Evolutionary conservation across 2,888 invertebrate species (phyloP).

Genomic region (Coleophora flavipennella): DNA sequence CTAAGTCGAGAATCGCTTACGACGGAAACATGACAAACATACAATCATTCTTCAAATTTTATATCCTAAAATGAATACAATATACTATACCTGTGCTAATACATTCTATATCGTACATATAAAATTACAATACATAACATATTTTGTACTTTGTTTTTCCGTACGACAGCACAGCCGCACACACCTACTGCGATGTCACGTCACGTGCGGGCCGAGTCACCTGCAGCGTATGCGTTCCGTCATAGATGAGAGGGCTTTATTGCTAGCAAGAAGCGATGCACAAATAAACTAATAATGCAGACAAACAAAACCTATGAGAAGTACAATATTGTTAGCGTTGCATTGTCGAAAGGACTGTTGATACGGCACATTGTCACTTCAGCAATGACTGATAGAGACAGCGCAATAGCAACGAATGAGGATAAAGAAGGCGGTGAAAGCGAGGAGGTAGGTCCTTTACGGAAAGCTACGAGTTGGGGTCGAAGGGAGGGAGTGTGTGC

Average conservation of each 20-base stretch:
- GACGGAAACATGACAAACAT: slow-evolving; percentile 68
- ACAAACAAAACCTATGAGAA: slow-evolving; percentile 48
- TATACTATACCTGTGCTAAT: slow-evolving; percentile 58
- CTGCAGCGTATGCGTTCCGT: too few relatives aligned
- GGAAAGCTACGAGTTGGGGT: too few relatives aligned
- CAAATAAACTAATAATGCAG: slow-evolving; percentile 13
- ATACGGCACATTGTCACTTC: background rate
- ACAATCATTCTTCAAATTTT: slow-evolving; percentile 45
- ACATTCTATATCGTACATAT: slow-evolving; percentile 62
- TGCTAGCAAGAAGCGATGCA: background rate
- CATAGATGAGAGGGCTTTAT: background rate
- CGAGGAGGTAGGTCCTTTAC: slow-evolving; percentile 25
- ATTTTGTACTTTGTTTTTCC: slow-evolving; percentile 70
- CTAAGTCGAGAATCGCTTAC: slow-evolving; percentile 65
- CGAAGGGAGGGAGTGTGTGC: too few relatives aligned
- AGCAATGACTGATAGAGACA: too few relatives aligned
- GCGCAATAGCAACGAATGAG: slow-evolving; percentile 5
- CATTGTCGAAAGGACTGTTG: background rate
- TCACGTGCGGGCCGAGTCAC: slow-evolving; percentile 29
- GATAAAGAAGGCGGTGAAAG: slow-evolving; percentile 23
- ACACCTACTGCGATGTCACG: too few relatives aligned
- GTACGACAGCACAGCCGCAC: slow-evolving; percentile 57
- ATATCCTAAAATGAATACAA: slow-evolving; percentile 64
- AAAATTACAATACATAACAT: slow-evolving; percentile 69
- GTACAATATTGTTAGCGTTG: slow-evolving; percentile 61